Conservation (phyloP, 2,888 invertebrate species). For the Tiliacea aurago region DNA sequence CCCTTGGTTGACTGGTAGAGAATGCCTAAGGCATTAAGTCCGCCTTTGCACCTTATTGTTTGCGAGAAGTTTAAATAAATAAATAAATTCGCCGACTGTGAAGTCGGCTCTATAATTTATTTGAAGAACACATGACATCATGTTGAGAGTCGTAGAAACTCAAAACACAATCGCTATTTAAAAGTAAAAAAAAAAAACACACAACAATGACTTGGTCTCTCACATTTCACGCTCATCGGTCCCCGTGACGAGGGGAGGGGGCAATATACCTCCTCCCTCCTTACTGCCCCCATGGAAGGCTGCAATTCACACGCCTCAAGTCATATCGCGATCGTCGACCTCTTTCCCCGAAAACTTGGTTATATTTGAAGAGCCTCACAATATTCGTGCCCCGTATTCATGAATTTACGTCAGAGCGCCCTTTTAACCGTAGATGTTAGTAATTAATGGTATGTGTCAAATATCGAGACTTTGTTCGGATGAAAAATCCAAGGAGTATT, state of each 20-base stretch:
- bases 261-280: background rate
- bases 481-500: background rate
- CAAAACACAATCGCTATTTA: conserved; percentile 6
- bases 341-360: conserved; percentile 45
- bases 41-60: no score
- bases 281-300: background rate
- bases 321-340: conserved; percentile 55
- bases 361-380: conserved; percentile 30
- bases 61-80: no score
- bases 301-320: conserved; percentile 57
- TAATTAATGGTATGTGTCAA: conserved; percentile 36
- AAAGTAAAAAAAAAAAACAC: conserved; percentile 25
- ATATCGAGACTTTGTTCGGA: background rate
- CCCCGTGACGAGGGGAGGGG: background rate
- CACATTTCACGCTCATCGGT: conserved; percentile 25
- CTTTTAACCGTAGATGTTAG: background rate
- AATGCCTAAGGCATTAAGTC: no score
- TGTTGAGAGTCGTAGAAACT: background rate
- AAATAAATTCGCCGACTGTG: no score
- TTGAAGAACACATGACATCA: background rate
- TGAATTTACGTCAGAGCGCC: conserved; percentile 36
- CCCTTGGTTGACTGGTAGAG: no score
- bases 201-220: conserved; percentile 19
- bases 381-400: conserved; percentile 24
- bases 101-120: background rate